A percentile compares a stretch with the other conserved stretches of the same genome.
Conservation (phyloP, 2,113 vertebrate species). For the Marcusenius ussheri region DNA sequence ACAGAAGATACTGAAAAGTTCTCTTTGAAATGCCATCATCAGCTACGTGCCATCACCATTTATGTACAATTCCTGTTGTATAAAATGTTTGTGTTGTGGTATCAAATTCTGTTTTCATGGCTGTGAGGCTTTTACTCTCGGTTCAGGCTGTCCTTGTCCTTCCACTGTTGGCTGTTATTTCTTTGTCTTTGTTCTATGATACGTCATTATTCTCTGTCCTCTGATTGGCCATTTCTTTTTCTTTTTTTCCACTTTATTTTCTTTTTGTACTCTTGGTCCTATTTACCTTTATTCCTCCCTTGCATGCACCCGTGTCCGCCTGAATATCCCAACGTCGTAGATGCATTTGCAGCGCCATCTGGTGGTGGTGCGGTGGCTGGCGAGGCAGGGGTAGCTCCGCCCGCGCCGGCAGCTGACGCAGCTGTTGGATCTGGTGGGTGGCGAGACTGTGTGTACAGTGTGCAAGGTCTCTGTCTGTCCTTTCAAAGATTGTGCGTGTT, state of each 20-base stretch:
- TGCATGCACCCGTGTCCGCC: constrained; percentile 51
- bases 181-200: background rate
- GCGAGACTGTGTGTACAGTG: constrained; percentile 2
- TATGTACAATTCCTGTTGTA: background rate
- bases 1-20: background rate
- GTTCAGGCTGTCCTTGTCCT: background rate
- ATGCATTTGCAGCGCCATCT: constrained; percentile 83
- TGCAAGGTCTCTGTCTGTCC: background rate
- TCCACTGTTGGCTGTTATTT: background rate
- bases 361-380: constrained; percentile 74
- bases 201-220: background rate
- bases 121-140: background rate
- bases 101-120: background rate
- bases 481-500: background rate
- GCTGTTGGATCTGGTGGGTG: constrained; percentile 82
- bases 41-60: background rate
- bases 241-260: background rate
- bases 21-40: background rate
- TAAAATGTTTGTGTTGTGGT: background rate
- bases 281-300: constrained; percentile 20
- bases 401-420: constrained; percentile 73
- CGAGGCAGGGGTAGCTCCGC: constrained; percentile 66
- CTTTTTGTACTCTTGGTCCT: constrained; percentile 4
- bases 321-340: constrained; percentile 61
- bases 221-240: background rate